Evolutionary conservation across 2,113 vertebrate species (phyloP), one percentile per base, ranked within the genome.

Genomic region (Chaetodon auriga): DNA sequence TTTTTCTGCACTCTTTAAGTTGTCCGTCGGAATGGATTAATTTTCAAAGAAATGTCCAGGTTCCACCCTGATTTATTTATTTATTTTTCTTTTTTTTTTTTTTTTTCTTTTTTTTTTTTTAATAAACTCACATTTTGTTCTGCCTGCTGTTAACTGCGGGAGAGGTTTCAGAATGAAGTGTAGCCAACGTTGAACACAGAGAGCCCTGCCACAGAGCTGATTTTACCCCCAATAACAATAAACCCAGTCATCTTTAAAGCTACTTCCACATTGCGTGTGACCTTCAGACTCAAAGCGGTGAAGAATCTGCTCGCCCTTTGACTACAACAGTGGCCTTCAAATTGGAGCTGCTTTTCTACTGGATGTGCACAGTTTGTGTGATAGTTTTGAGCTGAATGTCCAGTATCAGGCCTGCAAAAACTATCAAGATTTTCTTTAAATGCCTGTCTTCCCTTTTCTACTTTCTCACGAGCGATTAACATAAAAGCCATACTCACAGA

Each of bases 401-500:
- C 35, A 60, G n/a, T 12, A 45, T 6, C 18, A 38, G 45, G 2
- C 46, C 49, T 68, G 11, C 12, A 64, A 41, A 16, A 70, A 23
- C 51, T 11, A 51, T 23, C 38, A 1, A 21, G 15, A 6, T 46
- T 48, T 57, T 11, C 9, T 41, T 43, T 57, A 2, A n/a, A 57
- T 6, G 7, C 10, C 2, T 46, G 30, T 46, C 4, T 30, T 10
- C 3, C 9, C 11, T 7, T 41, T 9, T 38, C 58, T 19, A 3
- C 4, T 58, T 18, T 13, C 11, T 51, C 23, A 36, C n/a, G 7
- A 48, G 19, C 4, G 51, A 35, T 7, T 48, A 23, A 62, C 7
- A 75, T 60, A 68, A 49, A 74, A 68, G 61, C 45, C 1, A 75
- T 93, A 92, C 90, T 91, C 80, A 91, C 91, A 43, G 7, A 49